Evolutionary conservation across 53 echinoderm and acorn worm genomes (phyloP), one percentile per base, ranked within the genome.

Genomic region (Luidia sarsii): DNA sequence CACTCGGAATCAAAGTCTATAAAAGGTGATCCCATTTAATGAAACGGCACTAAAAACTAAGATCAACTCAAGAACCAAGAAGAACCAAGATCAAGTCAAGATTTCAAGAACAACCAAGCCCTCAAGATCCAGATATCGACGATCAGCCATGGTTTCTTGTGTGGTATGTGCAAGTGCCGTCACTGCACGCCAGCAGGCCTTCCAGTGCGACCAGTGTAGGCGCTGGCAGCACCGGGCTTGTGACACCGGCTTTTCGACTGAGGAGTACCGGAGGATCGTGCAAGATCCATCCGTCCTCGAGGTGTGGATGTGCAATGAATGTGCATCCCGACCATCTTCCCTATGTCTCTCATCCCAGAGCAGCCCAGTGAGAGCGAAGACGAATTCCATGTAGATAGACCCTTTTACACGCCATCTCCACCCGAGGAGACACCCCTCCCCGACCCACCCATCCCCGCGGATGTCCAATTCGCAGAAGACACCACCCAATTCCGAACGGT

Each of bases 221-320:
- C 63, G 43, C 1, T 83, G 83, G 83, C 83, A 83, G 35, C 83
- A 83, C 46, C 64, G 63, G 22, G 33, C 1, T 14, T 71, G 83
- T 23, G 46, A 36, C 21, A 49, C 71, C 5, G 72, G 72, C 13
- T 18, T 83, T 3, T n/a, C 63, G 18, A 36, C 21, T 18, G 50
- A 61, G 7, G 59, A 57, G 24, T 71, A 83, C 64, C 19, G 18
- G 22, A 21, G 29, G 51, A 64, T 50, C 11, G 19, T 61, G 16
- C 32, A 4, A 4, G 35, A 63, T 20, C 63, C 63, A 7, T 2
- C 16, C 19, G 19, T 63, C 19, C 63, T 63, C 15, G 34, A 15
- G 34, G 20, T 36, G 0, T 63, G 63, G 63, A 20, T 63, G 4
- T 63, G 63, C 37, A 0, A n/a, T 2, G 51, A 3, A 43, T 43